Percentiles rank a stretch among this genome's conserved stretches.
Evolutionary conservation across 2,797 vertebrate species (phyloP).

Genomic region (Rhabdomys pumilio): DNA sequence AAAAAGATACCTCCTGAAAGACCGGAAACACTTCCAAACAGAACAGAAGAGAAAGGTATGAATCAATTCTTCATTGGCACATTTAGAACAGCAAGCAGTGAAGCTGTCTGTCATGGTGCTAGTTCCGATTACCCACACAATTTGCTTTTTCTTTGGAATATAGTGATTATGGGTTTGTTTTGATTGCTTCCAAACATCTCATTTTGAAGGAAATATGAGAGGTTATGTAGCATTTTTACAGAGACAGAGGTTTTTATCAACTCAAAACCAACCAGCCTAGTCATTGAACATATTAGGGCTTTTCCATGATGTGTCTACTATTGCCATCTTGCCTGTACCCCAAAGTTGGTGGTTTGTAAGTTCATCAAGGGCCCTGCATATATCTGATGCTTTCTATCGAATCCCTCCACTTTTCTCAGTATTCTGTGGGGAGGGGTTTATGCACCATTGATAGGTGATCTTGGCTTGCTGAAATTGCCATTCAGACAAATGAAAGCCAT

Average conservation of each 20-base stretch:
- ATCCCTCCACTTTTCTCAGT: background rate
- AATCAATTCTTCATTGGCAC: slow-evolving; percentile 77
- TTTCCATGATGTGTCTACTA: background rate
- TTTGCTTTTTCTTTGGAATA: slow-evolving; percentile 69
- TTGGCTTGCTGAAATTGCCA: slow-evolving; percentile 42
- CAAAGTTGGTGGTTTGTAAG: background rate
- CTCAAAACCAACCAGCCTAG: slow-evolving; percentile 52
- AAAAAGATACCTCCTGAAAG: slow-evolving; percentile 98
- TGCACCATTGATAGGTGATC: background rate
- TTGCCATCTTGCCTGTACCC: background rate
- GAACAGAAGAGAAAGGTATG: slow-evolving; percentile 97
- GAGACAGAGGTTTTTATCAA: slow-evolving; percentile 44
- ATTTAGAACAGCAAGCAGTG: slow-evolving; percentile 11
- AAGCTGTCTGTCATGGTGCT: background rate
- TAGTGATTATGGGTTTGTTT: slow-evolving; percentile 63
- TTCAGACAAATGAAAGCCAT: slow-evolving; percentile 2
- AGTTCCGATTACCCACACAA: slow-evolving; percentile 5
- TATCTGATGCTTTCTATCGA: background rate
- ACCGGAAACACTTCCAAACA: slow-evolving; percentile 96
- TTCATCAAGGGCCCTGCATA: background rate
- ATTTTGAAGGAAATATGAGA: slow-evolving; percentile 62
- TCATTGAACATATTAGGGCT: background rate
- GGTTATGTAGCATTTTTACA: background rate
- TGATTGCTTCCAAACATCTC: slow-evolving; percentile 56
- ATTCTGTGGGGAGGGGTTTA: background rate